phyloP scores from a whole-genome alignment of 2,113 vertebrate genomes.

The Albula goreensis region DNA sequence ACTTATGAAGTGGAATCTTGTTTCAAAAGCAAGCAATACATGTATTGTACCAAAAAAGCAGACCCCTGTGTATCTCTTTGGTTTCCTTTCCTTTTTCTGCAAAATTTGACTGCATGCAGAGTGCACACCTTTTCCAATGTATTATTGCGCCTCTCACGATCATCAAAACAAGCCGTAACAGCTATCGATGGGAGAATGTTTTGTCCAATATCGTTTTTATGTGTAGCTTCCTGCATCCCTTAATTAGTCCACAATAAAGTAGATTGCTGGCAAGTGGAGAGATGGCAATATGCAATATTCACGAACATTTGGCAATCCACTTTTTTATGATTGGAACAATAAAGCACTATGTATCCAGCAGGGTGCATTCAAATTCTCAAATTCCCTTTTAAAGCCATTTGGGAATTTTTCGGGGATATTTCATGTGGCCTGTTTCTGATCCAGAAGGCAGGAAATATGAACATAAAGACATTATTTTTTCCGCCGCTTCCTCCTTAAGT shows the following conservation, averaged over 20 bases:
- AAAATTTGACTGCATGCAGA: too few species aligned
- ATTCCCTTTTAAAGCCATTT: neutral
- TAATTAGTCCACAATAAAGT: neutral
- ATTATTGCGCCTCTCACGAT: neutral
- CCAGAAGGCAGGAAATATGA: conserved; percentile 2
- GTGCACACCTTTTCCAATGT: neutral
- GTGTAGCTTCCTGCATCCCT: too few species aligned
- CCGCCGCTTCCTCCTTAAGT: neutral
- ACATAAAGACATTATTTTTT: neutral
- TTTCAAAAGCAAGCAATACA: too few species aligned
- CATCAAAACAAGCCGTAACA: neutral
- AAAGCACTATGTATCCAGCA: neutral
- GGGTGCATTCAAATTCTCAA: neutral
- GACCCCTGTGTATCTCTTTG: too few species aligned
- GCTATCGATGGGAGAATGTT: too few species aligned
- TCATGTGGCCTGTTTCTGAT: neutral
- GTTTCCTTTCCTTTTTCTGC: too few species aligned
- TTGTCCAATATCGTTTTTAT: too few species aligned
- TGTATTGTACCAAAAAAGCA: too few species aligned
- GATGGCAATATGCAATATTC: too few species aligned
- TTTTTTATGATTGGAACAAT: too few species aligned
- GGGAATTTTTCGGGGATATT: neutral
- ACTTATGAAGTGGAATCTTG: too few species aligned
- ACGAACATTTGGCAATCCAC: too few species aligned
- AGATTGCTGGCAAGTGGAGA: neutral